Percentiles rank a stretch among this genome's conserved stretches.
phyloP scores from a whole-genome alignment of 2,113 vertebrate genomes.

The Neodon shergylaensis region DNA sequence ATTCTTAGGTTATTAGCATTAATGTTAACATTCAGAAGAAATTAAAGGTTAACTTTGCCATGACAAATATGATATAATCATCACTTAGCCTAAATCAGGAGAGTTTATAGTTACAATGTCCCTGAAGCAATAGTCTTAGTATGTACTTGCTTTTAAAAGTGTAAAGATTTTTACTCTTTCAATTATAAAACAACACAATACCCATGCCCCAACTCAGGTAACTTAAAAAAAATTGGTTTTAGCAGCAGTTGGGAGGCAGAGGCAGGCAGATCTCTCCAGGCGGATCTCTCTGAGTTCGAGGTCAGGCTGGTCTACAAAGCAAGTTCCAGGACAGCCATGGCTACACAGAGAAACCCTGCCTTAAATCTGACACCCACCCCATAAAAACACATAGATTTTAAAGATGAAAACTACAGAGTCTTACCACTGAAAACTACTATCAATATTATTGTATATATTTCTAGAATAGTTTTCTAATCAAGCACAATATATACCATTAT shows the following conservation, averaged over 20 bases:
- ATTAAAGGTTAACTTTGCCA: neutral
- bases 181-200: conserved; percentile 40
- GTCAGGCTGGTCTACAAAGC: neutral
- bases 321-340: neutral
- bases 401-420: conserved; percentile 39
- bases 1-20: conserved; percentile 41
- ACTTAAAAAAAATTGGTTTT: neutral
- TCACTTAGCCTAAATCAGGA: conserved; percentile 29
- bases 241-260: neutral
- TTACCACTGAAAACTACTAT: neutral
- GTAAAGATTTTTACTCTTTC: neutral
- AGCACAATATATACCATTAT: neutral
- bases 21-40: conserved; percentile 9
- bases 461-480: neutral
- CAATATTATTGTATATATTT: conserved; percentile 27
- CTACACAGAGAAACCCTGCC: neutral
- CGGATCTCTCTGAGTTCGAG: neutral
- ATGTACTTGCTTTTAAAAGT: conserved; percentile 26
- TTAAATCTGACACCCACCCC: neutral
- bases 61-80: conserved; percentile 5
- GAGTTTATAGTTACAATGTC: neutral
- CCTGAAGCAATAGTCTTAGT: neutral
- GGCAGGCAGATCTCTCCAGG: neutral
- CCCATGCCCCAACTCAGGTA: neutral
- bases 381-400: neutral